Base-by-base conservation (phyloP, 2,113 vertebrate genomes). In the Dipodomys stephensi region DNA sequence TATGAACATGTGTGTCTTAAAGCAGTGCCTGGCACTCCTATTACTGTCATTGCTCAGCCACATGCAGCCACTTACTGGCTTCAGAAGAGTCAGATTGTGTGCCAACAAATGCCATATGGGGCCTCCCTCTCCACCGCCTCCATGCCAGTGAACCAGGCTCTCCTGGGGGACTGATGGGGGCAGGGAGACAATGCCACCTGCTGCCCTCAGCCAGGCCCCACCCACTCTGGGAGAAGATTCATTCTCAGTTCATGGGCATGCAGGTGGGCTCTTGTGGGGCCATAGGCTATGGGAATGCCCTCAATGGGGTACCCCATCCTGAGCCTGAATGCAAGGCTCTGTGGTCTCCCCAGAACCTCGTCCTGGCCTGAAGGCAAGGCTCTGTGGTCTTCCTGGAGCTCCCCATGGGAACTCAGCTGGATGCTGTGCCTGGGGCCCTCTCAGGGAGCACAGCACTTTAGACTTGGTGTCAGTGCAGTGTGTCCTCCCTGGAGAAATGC, bases 181-280 rank as follows among this genome's bases (percentile, higher is more conserved):
- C 44, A 44, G 4, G 19, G 1, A 16, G 2, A 0, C 1, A 25
- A 2, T 1, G 7, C 65, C 4, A 13, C 25, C 76, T 8, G 0
- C 35, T 23, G 28, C 49, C 69, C 6, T 62, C 44, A 46, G 6
- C 22, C 39, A 49, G 13, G 2, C 12, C 39, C 11, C 16, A 28
- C 12, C 23, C 22, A 13, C 53, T 57, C 16, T 57, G 53, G 53
- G 53, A 49, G 49, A 49, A 49, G 53, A 57, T 57, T 57, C 15
- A 18, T 57, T 83, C 49, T 83, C 12, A 69, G 28, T 44, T 77
- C 39, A 23, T 4, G 65, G 68, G 44, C n/a, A 28, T 44, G 20
- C 7, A 65, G 68, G 44, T n/a, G 23, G 53, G 20, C 81, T 22
- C 46, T 85, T n/a, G 28, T 0, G 30, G 64, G 23, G 12, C 83